phyloP scores from a whole-genome alignment of 2,113 vertebrate species.

The Argyrosomus japonicus region DNA sequence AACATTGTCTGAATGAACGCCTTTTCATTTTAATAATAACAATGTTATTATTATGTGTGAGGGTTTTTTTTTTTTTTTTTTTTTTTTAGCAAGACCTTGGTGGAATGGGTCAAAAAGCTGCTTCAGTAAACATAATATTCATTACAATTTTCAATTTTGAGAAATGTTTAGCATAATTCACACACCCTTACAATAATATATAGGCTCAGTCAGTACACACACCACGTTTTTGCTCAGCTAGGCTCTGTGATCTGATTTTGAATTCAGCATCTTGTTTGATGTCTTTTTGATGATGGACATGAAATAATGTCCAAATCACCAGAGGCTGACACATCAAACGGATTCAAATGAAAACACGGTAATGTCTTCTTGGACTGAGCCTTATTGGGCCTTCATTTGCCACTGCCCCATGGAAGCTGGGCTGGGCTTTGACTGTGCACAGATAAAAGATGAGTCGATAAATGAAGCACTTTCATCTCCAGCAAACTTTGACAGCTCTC shows the following conservation, averaged over 20 bases:
- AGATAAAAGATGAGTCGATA: slow-evolving; percentile 76
- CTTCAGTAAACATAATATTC: slow-evolving; percentile 42
- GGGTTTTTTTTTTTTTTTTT: not conserved
- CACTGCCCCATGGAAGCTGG: slow-evolving; percentile 64
- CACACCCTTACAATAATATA: not conserved
- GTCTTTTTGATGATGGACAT: slow-evolving; percentile 82
- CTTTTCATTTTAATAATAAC: slow-evolving; percentile 62
- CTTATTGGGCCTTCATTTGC: slow-evolving; percentile 70
- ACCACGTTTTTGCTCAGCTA: slow-evolving; percentile 25
- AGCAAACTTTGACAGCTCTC: slow-evolving; percentile 61
- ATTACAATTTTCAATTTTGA: slow-evolving; percentile 23
- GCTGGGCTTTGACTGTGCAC: slow-evolving; percentile 56
- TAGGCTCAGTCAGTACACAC: slow-evolving; percentile 15
- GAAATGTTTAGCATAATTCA: slow-evolving; percentile 14
- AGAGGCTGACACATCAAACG: slow-evolving; percentile 80
- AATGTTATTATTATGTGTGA: not conserved
- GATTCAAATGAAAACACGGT: slow-evolving; percentile 76
- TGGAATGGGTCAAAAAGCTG: slow-evolving; percentile 21
- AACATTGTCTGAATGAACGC: slow-evolving; percentile 68
- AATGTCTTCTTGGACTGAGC: slow-evolving; percentile 73
- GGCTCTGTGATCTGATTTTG: slow-evolving; percentile 73
- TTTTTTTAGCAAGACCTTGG: not conserved
- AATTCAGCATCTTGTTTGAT: slow-evolving; percentile 78
- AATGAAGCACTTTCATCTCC: slow-evolving; percentile 76
- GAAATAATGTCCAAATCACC: slow-evolving; percentile 83